Conservation (phyloP, 2,113 vertebrate species). For the Vanacampus margaritifer region DNA sequence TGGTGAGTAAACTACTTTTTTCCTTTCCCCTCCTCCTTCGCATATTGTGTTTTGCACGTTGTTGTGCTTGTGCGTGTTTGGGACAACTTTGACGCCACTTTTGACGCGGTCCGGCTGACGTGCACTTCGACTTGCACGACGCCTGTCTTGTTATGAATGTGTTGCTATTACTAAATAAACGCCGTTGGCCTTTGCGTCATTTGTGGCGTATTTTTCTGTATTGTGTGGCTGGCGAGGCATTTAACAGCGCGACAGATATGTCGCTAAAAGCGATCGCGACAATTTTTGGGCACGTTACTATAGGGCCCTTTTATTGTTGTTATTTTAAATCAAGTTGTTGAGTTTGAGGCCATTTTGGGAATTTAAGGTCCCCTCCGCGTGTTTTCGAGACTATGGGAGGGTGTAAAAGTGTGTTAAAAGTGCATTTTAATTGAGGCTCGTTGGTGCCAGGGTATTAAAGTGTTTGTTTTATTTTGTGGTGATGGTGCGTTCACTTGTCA, state of each 20-base stretch:
- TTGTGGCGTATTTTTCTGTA: neutral
- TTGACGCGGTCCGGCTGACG: neutral
- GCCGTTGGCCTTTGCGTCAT: slow-evolving; percentile 8
- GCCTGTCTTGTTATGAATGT: neutral
- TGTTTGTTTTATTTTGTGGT: neutral
- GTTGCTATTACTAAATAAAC: slow-evolving; percentile 2
- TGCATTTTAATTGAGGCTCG: slow-evolving; percentile 8
- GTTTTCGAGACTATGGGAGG: neutral
- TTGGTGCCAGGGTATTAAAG: neutral
- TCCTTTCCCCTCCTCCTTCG: slow-evolving; percentile 34
- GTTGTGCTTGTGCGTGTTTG: slow-evolving; percentile 1
- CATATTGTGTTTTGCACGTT: slow-evolving; percentile 1
- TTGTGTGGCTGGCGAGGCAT: neutral
- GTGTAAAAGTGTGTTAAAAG: neutral
- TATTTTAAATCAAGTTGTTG: slow-evolving; percentile 1
- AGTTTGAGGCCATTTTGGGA: slow-evolving; percentile 3
- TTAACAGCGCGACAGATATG: neutral
- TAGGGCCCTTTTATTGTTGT: slow-evolving; percentile 6
- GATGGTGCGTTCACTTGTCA: neutral
- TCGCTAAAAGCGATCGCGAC: neutral
- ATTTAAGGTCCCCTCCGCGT: neutral
- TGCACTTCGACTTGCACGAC: slow-evolving; percentile 4
- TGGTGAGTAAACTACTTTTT: slow-evolving; percentile 69
- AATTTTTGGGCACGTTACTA: neutral
- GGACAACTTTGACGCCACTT: neutral